These are phyloP conservation scores for Pseudocheirus occidentalis DNA, from an alignment of 2,797 vertebrate genomes.

Conservation along the genomic window DNA sequence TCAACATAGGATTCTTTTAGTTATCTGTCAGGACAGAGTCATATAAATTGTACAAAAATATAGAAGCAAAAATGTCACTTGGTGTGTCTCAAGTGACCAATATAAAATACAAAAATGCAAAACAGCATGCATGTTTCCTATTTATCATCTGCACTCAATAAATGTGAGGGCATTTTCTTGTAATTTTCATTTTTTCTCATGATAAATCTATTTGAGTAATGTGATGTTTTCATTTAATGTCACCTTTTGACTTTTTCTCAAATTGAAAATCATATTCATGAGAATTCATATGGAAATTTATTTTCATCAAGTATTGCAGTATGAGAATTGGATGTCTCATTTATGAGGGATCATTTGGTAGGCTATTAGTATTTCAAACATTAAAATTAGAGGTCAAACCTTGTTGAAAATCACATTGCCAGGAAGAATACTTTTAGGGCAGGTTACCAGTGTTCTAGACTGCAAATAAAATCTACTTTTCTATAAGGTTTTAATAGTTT, in stretches of 20 bases:
- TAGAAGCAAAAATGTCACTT: conserved; percentile 48
- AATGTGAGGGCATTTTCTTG: conserved; percentile 62
- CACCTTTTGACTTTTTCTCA: conserved; percentile 55
- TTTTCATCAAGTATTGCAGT: conserved; percentile 49
- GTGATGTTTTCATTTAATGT: conserved; percentile 64
- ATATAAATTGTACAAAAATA: conserved; percentile 3
- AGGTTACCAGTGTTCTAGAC: conserved; percentile 38
- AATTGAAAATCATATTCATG: conserved; percentile 55
- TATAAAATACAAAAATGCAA: conserved; percentile 63
- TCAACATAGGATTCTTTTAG: neutral
- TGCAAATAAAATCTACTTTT: conserved; percentile 56
- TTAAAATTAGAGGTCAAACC: conserved; percentile 36
- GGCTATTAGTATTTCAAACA: conserved; percentile 43
- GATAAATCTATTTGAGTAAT: conserved; percentile 75
- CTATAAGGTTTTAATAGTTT: conserved; percentile 5
- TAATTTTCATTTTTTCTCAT: conserved; percentile 70
- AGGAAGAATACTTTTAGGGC: neutral
- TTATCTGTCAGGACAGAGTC: conserved; percentile 15
- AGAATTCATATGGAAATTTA: conserved; percentile 72
- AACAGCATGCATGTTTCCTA: conserved; percentile 53
- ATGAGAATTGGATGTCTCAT: conserved; percentile 48
- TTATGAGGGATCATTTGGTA: neutral
- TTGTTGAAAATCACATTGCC: conserved; percentile 37
- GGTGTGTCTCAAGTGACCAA: conserved; percentile 56
- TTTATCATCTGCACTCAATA: conserved; percentile 69